Base-by-base conservation (phyloP, 2,113 vertebrate genomes). In the Cepphus grylle region DNA sequence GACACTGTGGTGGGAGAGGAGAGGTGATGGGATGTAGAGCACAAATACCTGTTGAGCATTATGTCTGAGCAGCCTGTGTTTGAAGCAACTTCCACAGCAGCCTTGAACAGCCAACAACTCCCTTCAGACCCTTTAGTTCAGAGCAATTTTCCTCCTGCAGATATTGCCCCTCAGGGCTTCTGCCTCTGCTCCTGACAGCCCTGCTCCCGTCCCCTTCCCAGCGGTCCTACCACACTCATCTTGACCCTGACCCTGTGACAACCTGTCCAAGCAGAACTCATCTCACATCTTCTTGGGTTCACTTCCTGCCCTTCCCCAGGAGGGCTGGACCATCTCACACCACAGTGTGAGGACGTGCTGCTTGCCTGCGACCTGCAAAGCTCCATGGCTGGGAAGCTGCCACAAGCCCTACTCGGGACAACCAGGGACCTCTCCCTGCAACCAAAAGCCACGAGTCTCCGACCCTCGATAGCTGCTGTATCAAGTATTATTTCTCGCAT, bases 401-500 rank as follows among this genome's bases (percentile, higher is more conserved):
- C 9, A 3, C 52, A 38, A 27, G 8, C 32, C 23, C 43, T 36
- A 0, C n/a, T 32, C 0, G 0, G 82, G n/a, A 56, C 72, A 79
- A 4, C 5, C 50, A 58, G 43, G 29, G 19, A 4, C 40, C 11
- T 7, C 47, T 77, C n/a, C 82, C 36, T 59, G 45, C 69, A 69
- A 45, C 40, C 1, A 6, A 23, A 79, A 12, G 21, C 34, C 76
- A 29, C 0, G 2, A 73, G 67, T 6, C 61, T 65, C 7, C 0
- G 0, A 11, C 65, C 72, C 59, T 95, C 3, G 0, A 3, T 30
- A 53, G 88, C 73, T 91, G 74, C 56, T 76, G 34, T 36, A 70
- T 34, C 38, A 21, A 29, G 65, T 3, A 16, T 63, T 88, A 91
- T 92, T 96, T 47, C 78, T 97, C 93, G 89, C 91, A 91, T 90